Evolutionary conservation across 1,140 invertebrate species (phyloP), one percentile per base, ranked within the genome.

Genomic region (Camponotus pennsylvanicus): DNA sequence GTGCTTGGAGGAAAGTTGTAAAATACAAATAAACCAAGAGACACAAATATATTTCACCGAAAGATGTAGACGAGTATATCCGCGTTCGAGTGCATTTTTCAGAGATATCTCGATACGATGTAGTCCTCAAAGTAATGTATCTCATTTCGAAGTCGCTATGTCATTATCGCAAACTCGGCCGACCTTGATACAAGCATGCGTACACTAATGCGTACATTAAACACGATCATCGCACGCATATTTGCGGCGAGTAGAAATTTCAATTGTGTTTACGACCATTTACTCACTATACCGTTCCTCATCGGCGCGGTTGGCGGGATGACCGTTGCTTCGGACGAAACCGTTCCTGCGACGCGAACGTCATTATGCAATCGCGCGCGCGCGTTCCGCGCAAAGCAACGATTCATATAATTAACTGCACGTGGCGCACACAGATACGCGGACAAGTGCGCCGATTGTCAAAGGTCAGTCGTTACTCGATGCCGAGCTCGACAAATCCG

Each of bases 261-360:
- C 79, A 55, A 83, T 83, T 66, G 69, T 45, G 18, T 75, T 34
- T 18, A 61, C 52, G 37, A n/a, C 55, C 67, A 45, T 79, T 61
- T 78, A 89, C 89, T 77, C 77, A 86, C 45, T 77, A 86, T 88
- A 88, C 88, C 88, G 86, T 90, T 87, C 59, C 59, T 64, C 78
- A 49, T 55, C 32, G 27, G 59, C 57, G 34, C 34, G 78, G 52
- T 49, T 59, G 87, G 61, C 45, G 67, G 75, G 34, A 45, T 77
- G 64, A 82, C 67, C 75, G 78, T 90, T 87, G 69, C 59, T 73
- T 49, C 52, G 63, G 82, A 88, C 79, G 76, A 57, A 83, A 45
- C 76, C 59, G 79, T 75, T 83, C 55, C 52, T 18, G 42, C 55
- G 55, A 82, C 73, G 66, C 32, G 70, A 61, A 57, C 40, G 67